Base-by-base conservation (phyloP, 92 coral and sea anemone species). In the Epizoanthus stellaris region DNA sequence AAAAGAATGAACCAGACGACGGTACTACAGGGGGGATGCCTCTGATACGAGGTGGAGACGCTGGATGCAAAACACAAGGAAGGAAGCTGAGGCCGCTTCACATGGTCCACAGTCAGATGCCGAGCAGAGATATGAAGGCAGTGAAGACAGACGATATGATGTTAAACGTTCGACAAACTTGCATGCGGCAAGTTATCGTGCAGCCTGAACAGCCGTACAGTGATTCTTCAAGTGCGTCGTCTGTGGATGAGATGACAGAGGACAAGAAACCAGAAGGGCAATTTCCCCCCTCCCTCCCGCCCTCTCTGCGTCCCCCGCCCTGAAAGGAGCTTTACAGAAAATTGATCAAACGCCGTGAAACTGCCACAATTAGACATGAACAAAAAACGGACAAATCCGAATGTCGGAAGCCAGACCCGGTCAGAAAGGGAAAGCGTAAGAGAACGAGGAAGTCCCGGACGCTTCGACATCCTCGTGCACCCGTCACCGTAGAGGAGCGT, bases 91-190 rank as follows among this genome's bases (percentile, higher is more conserved):
- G 40, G 68, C 68, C 81, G 21, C 69, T 76, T 11, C 53, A 43
- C 17, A 68, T 40, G 45, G 81, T 59, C 2, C 69, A 59, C 63
- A 76, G 81, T 19, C 67, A 76, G 43, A 58, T 59, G 81, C 81
- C 81, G 4, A 58, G 81, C n/a, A 59, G 52, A 39, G 69, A 67
- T 10, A 30, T 59, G 56, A 76, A 36, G 40, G 53, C 62, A 14
- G 69, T 30, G 36, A 30, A 30, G 36, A 30, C 36, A 30, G 36
- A 30, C 36, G 36, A 30, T 30, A 30, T 30, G 36, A 30, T 30
- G 36, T 30, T 30, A 30, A 1, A 30, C 36, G 36, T 30, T 30
- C 36, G 36, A 30, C n/a, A 30, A 1, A 30, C 36, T 30, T 30
- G 36, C 36, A 30, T 30, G 36, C 36, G 36, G 36, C 36, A 76